Conservation (phyloP, 2,113 vertebrate genomes). For the Candoia aspera region DNA sequence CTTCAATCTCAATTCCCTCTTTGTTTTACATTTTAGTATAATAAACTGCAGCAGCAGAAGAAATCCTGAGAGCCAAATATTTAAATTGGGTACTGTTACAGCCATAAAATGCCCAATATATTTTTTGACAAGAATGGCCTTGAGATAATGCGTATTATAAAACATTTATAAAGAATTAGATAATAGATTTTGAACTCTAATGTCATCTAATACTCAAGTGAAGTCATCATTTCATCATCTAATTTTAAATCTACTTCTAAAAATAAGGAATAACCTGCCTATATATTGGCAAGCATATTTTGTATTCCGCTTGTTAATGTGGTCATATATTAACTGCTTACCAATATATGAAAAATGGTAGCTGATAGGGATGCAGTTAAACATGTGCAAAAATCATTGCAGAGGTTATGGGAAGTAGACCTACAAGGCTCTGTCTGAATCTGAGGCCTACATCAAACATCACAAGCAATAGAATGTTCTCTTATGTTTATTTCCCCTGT, state of each 20-base stretch:
- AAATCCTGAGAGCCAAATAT: conserved; percentile 55
- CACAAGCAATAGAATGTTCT: conserved; percentile 61
- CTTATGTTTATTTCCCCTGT: conserved; percentile 63
- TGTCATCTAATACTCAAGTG: conserved; percentile 44
- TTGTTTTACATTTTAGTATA: conserved; percentile 62
- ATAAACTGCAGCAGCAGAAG: conserved; percentile 35
- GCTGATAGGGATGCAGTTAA: conserved; percentile 48
- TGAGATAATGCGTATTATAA: conserved; percentile 49
- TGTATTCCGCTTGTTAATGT: conserved; percentile 13
- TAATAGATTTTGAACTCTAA: conserved; percentile 14
- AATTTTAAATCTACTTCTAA: neutral
- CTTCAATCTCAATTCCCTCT: conserved; percentile 64
- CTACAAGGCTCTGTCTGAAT: conserved; percentile 58
- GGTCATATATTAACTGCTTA: conserved; percentile 48
- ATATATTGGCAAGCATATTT: conserved; percentile 13
- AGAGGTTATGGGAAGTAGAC: conserved; percentile 64
- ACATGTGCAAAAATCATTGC: conserved; percentile 35
- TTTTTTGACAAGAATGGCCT: conserved; percentile 57
- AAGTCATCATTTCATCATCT: conserved; percentile 29
- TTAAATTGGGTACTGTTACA: conserved; percentile 47
- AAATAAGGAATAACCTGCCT: conserved; percentile 26
- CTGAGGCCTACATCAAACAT: conserved; percentile 63
- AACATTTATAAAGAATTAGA: conserved; percentile 35
- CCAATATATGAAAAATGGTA: conserved; percentile 24
- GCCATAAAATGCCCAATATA: conserved; percentile 45